Conservation (phyloP, 2,797 vertebrate genomes). For the Leuciscus waleckii region DNA sequence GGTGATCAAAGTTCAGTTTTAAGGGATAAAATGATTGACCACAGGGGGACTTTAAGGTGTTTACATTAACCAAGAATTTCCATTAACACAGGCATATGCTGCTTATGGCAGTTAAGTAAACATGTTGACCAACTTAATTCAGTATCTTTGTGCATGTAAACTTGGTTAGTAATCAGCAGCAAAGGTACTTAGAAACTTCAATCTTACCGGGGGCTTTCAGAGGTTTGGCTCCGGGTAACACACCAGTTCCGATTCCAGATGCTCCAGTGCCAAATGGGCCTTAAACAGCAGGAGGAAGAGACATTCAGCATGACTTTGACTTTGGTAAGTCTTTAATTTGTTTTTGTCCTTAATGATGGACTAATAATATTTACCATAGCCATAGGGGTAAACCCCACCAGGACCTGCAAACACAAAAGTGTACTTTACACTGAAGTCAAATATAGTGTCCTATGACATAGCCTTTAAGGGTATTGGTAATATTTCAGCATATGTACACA, state of each 20-base stretch:
- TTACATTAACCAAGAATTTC: not conserved
- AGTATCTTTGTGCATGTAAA: not conserved
- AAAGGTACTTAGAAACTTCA: not conserved
- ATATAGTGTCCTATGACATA: not conserved
- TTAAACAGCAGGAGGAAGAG: constrained; percentile 40
- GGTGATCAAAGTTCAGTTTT: no score
- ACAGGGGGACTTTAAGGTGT: not conserved
- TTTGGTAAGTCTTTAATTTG: not conserved
- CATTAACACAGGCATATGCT: not conserved
- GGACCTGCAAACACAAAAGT: constrained; percentile 53
- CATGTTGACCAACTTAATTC: not conserved
- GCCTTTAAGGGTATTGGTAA: not conserved
- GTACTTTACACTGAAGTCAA: not conserved
- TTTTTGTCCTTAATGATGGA: not conserved
- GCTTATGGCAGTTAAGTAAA: not conserved
- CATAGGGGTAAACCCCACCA: constrained; percentile 63
- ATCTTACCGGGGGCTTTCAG: constrained; percentile 73
- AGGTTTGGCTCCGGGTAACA: constrained; percentile 72
- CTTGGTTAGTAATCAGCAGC: not conserved
- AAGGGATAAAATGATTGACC: no score
- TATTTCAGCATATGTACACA: not conserved
- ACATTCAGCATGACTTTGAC: not conserved
- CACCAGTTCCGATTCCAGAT: constrained; percentile 58
- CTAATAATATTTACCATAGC: constrained; percentile 58
- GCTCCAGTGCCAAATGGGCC: constrained; percentile 55